Conservation (phyloP, 1,140 invertebrate genomes). For the Lordiphosa collinella region DNA sequence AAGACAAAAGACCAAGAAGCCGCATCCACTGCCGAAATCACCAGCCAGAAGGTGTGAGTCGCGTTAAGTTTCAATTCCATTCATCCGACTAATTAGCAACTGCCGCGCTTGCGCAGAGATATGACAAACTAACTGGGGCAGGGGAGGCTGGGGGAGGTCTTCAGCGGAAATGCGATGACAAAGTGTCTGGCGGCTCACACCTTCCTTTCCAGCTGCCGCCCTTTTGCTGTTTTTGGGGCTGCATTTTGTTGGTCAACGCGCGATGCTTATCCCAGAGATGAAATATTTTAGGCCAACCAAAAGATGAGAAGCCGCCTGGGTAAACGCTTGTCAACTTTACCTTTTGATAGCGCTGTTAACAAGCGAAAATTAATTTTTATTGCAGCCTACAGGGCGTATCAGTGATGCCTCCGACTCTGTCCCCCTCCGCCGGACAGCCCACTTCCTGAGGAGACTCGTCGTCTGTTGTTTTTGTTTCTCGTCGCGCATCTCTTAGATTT, state of each 20-base stretch:
- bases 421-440: constrained; percentile 27
- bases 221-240: constrained; percentile 23
- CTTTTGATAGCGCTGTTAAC: constrained; percentile 70
- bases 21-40: constrained; percentile 27
- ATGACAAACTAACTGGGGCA: constrained; percentile 21
- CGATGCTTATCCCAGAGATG: constrained; percentile 67
- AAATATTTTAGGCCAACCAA: constrained; percentile 57
- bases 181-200: constrained; percentile 50
- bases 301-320: constrained; percentile 49
- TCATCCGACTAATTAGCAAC: constrained; percentile 77
- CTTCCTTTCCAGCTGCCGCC: constrained; percentile 16
- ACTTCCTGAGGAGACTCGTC: constrained; percentile 43
- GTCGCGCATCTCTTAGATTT: constrained; percentile 65
- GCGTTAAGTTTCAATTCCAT: constrained; percentile 71
- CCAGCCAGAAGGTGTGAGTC: constrained; percentile 56
- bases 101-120: constrained; percentile 58
- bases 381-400: constrained; percentile 69
- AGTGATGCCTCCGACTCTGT: constrained; percentile 36
- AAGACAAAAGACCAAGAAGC: constrained; percentile 48
- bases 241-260: constrained; percentile 24
- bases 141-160: neutral
- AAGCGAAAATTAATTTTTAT: constrained; percentile 74
- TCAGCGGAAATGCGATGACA: constrained; percentile 75
- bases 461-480: constrained; percentile 24
- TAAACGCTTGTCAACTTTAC: constrained; percentile 76